Evolutionary conservation across 2,797 vertebrate genomes (phyloP).

Genomic region (Gallinago nigripennis): DNA sequence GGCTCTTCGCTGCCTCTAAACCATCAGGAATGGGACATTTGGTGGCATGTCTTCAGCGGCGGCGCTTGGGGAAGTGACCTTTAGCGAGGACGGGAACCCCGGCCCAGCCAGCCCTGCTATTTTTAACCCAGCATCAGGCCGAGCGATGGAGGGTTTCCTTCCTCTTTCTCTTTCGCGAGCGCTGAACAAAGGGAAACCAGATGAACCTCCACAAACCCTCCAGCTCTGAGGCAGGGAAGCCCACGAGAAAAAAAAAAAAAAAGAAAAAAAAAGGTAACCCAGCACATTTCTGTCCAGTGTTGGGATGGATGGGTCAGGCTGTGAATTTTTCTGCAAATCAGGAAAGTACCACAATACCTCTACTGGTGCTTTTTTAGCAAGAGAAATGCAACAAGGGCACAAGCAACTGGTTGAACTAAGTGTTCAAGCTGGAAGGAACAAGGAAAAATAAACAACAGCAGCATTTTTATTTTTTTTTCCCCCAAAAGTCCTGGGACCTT

Average conservation of each 20-base stretch:
- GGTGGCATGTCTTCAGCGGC: not conserved
- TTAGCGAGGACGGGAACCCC: not conserved
- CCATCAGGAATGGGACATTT: not conserved
- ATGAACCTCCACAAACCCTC: not conserved
- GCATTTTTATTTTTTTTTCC: no score
- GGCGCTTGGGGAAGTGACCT: conserved; percentile 6
- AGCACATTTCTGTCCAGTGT: not conserved
- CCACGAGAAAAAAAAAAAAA: not conserved
- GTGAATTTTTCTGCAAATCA: not conserved
- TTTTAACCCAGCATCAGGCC: not conserved
- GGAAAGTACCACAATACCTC: not conserved
- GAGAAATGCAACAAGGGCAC: not conserved
- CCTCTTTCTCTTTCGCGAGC: conserved; percentile 15
- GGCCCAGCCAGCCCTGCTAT: not conserved
- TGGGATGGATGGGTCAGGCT: not conserved
- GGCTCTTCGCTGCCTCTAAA: not conserved
- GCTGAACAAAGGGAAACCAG: not conserved
- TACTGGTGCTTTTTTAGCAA: not conserved
- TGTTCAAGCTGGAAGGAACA: not conserved
- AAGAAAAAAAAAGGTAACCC: not conserved
- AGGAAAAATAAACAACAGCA: not conserved
- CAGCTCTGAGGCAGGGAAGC: not conserved
- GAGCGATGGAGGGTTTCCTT: conserved; percentile 43
- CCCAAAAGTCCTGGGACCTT: not conserved
- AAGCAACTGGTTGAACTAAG: not conserved